A percentile compares a stretch with the other conserved stretches of the same genome.
These are phyloP conservation scores for Sebastes fasciatus DNA, from an alignment of 2,113 vertebrate genomes.

Conservation along the genomic window DNA sequence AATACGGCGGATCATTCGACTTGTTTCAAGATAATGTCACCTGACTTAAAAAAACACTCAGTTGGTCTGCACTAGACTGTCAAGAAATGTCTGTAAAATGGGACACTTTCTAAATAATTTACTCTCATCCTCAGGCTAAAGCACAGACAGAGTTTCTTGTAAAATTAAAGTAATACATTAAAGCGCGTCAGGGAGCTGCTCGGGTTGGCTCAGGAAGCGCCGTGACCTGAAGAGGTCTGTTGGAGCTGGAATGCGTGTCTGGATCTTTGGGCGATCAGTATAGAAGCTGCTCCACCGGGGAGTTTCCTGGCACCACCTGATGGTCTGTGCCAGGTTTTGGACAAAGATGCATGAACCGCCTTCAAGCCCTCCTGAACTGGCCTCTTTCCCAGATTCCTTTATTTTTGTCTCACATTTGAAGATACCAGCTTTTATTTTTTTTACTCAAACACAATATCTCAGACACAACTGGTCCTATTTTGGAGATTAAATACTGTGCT, in stretches of 20 bases:
- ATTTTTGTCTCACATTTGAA: conserved; percentile 34
- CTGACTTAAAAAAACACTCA: conserved; percentile 6
- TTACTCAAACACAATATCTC: conserved; percentile 8
- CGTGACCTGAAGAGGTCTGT: conserved; percentile 2
- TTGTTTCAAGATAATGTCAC: conserved; percentile 31
- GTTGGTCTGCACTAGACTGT: neutral
- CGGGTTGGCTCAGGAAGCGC: conserved; percentile 1
- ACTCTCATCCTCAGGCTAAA: neutral
- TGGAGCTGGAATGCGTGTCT: neutral
- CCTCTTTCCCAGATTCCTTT: conserved; percentile 42
- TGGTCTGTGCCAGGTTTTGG: conserved; percentile 19
- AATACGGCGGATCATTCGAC: neutral
- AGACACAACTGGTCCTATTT: neutral
- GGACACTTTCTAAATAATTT: conserved; percentile 40
- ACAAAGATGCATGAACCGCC: conserved; percentile 40
- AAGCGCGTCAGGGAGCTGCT: conserved; percentile 15
- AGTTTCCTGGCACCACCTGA: conserved; percentile 39
- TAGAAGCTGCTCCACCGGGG: conserved; percentile 25
- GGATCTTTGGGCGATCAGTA: conserved; percentile 18
- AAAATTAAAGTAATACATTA: conserved; percentile 36
- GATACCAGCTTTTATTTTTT: neutral
- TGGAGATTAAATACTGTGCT: no score
- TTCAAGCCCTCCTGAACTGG: conserved; percentile 38
- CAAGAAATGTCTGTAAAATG: conserved; percentile 19
- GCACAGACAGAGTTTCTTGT: conserved; percentile 8